These are phyloP conservation scores for Drosophila truncata DNA, from an alignment of 1,140 invertebrate species.

Conservation along the genomic window DNA sequence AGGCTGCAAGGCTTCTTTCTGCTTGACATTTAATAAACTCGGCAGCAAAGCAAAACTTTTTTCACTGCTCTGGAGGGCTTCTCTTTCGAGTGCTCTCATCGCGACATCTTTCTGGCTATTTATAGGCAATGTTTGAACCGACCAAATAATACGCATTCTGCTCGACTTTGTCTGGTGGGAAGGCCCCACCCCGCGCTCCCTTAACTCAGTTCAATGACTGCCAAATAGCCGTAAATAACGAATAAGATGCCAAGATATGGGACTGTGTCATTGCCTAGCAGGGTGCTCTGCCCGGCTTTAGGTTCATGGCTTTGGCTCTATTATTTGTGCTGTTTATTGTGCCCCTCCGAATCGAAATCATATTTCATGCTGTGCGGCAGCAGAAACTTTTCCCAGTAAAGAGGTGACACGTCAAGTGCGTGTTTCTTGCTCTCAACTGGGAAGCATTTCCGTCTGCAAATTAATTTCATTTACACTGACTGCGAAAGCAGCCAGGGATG, in stretches of 20 bases:
- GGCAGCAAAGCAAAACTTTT: conserved; percentile 4
- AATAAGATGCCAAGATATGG: conserved; percentile 36
- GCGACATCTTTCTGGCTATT: conserved; percentile 53
- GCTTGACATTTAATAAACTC: conserved; percentile 53
- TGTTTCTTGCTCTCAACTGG: conserved; percentile 15
- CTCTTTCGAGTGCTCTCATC: conserved; percentile 32
- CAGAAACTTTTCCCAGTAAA: conserved; percentile 33
- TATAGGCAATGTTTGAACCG: conserved; percentile 41
- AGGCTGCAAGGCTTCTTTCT: conserved; percentile 25
- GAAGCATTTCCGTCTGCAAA: conserved; percentile 25
- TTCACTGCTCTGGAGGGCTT: conserved; percentile 17
- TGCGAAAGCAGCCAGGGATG: conserved; percentile 27
- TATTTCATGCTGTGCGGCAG: conserved; percentile 31
- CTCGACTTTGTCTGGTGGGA: conserved; percentile 32
- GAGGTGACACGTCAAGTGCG: conserved; percentile 41
- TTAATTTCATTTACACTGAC: conserved; percentile 54
- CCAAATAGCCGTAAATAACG: conserved; percentile 73
- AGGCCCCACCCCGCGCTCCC: conserved; percentile 1
- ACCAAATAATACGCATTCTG: conserved; percentile 47
- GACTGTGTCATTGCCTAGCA: conserved; percentile 35
- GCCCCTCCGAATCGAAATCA: conserved; percentile 15
- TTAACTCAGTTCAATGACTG: conserved; percentile 69
- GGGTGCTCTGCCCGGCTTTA: conserved; percentile 13
- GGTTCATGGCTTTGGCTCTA: conserved; percentile 15
- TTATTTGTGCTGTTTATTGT: conserved; percentile 52